phyloP scores from a whole-genome alignment of 2,888 invertebrate genomes.

The Eurytoma adleriae region DNA sequence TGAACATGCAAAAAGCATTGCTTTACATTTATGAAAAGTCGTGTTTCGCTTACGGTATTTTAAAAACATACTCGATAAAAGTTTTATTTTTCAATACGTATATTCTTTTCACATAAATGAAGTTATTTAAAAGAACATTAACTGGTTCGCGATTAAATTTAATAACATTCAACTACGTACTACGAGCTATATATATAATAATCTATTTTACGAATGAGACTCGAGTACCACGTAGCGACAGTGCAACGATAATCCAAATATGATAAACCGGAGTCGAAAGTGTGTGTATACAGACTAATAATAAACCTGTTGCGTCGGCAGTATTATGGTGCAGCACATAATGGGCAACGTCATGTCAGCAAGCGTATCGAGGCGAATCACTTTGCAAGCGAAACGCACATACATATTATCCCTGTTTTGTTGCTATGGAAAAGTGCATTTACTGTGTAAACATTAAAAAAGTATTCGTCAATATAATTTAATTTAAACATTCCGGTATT shows the following conservation, averaged over 20 bases:
- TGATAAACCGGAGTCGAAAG: conserved; percentile 46
- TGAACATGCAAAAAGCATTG: too few relatives aligned
- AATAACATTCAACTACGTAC: neutral
- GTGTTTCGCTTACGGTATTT: too few relatives aligned
- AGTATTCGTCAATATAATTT: too few relatives aligned
- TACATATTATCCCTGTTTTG: neutral
- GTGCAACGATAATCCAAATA: conserved; percentile 37
- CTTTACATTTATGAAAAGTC: too few relatives aligned
- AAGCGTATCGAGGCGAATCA: conserved; percentile 8
- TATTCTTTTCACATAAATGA: too few relatives aligned
- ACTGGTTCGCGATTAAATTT: neutral
- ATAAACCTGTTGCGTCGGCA: conserved; percentile 56
- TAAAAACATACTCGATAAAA: too few relatives aligned
- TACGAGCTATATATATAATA: neutral
- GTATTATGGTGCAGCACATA: conserved; percentile 42
- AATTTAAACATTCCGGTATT: too few relatives aligned
- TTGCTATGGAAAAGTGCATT: neutral
- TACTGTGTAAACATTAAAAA: neutral
- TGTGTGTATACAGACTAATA: conserved; percentile 53
- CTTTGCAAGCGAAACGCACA: conserved; percentile 1
- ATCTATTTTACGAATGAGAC: conserved; percentile 6
- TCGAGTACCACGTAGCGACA: neutral
- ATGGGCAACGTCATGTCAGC: conserved; percentile 25
- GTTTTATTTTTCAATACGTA: too few relatives aligned
- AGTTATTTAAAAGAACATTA: too few relatives aligned